These are phyloP conservation scores for Caenorhabditis angaria DNA, from an alignment of 2,888 invertebrate genomes.

Conservation along the genomic window DNA sequence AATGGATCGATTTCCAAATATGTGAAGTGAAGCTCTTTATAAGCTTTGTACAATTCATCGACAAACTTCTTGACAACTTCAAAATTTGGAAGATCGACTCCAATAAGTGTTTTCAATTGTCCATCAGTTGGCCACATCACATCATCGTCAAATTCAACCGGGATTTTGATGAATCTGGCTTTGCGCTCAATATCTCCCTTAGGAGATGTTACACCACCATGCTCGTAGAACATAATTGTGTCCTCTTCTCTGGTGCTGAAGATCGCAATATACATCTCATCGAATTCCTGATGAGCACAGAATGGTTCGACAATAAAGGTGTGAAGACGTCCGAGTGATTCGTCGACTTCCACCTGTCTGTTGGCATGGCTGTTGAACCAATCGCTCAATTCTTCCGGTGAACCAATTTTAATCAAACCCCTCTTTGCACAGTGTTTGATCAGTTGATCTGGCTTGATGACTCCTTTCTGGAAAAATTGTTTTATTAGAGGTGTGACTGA, in stretches of 20 bases:
- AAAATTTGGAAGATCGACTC: constrained; percentile 16
- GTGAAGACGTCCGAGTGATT: constrained; percentile 86
- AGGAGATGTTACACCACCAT: constrained; percentile 97
- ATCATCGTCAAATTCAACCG: constrained; percentile 58
- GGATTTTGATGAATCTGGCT: constrained; percentile 58
- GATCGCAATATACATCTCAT: constrained; percentile 97
- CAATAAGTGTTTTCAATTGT: constrained; percentile 24
- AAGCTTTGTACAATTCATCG: constrained; percentile 84
- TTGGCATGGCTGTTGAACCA: constrained; percentile 84
- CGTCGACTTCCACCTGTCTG: constrained; percentile 78
- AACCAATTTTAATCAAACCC: constrained; percentile 93
- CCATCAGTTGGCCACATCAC: constrained; percentile 51
- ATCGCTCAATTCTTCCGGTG: constrained; percentile 81
- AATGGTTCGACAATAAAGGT: constrained; percentile 98
- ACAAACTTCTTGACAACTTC: constrained; percentile 78
- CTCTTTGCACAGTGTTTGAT: constrained; percentile 97
- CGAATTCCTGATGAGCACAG: constrained; percentile 76
- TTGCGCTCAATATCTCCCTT: constrained; percentile 94
- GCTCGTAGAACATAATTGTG: constrained; percentile 94
- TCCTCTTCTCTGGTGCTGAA: constrained; percentile 83
- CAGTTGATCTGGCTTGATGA: constrained; percentile 98
- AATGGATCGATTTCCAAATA: constrained; percentile 98
- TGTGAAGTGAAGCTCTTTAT: constrained; percentile 92
- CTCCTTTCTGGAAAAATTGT: constrained; percentile 79
- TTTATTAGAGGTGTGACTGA: too few relatives aligned